A percentile compares a stretch with the other conserved stretches of the same genome.
These are phyloP conservation scores for Drosophila ogumai DNA, from an alignment of 1,140 invertebrate genomes.

Conservation along the genomic window DNA sequence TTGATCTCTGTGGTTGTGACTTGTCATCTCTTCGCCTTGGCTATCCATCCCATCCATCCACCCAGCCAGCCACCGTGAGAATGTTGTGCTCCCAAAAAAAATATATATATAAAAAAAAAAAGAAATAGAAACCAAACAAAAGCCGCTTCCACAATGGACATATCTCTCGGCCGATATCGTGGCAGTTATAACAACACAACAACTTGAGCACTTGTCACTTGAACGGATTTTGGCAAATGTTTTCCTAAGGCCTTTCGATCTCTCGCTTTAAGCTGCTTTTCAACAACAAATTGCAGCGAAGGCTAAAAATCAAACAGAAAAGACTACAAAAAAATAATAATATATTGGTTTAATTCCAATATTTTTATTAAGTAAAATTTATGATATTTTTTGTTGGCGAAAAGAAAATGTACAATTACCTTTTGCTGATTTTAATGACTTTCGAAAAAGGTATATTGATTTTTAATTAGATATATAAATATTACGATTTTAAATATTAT, in stretches of 20 bases:
- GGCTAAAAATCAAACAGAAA: conserved; percentile 23
- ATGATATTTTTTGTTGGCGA: conserved; percentile 12
- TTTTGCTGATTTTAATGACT: conserved; percentile 4
- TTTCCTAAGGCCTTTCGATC: conserved; percentile 74
- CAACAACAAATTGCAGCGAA: conserved; percentile 44
- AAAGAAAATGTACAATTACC: conserved; percentile 21
- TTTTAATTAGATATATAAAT: conserved; percentile 14
- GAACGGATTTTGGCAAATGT: conserved; percentile 71
- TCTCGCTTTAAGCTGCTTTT: conserved; percentile 67
- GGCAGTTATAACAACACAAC: conserved; percentile 51
- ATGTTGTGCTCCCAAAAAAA: conserved; percentile 65
- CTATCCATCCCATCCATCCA: conserved; percentile 57
- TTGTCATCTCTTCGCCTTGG: conserved; percentile 67
- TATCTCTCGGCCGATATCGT: conserved; percentile 47
- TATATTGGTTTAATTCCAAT: conserved; percentile 23
- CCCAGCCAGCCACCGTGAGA: conserved; percentile 74
- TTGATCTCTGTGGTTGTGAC: conserved; percentile 64
- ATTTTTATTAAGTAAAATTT: conserved; percentile 29
- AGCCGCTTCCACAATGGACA: conserved; percentile 52
- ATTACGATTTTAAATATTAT: neutral
- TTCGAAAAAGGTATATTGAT: neutral
- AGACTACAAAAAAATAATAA: conserved; percentile 27
- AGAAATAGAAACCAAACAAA: conserved; percentile 45
- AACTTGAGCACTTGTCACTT: conserved; percentile 68
- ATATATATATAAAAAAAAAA: conserved; percentile 6